Percentiles rank a stretch among this genome's conserved stretches.
Evolutionary conservation across 2,797 vertebrate species (phyloP).

Genomic region (Rhinophrynus dorsalis): DNA sequence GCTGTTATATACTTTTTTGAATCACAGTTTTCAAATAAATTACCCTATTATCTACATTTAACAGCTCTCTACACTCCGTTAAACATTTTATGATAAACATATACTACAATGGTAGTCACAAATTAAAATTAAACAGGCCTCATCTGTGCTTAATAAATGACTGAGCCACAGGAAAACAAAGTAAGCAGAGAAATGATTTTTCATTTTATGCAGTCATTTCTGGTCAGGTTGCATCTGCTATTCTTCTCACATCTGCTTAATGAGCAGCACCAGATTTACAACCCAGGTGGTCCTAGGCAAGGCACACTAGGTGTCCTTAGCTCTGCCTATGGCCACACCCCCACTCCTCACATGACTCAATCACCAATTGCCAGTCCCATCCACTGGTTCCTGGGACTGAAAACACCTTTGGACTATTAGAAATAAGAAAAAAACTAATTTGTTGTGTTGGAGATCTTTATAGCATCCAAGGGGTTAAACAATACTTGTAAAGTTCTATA

Average conservation of each 20-base stretch:
- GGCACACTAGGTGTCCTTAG: too few species aligned
- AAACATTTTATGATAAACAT: slow-evolving; percentile 60
- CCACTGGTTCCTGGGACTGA: too few species aligned
- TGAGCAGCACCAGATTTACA: too few species aligned
- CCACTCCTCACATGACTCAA: too few species aligned
- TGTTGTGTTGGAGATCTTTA: too few species aligned
- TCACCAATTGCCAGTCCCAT: too few species aligned
- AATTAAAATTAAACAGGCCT: slow-evolving; percentile 61
- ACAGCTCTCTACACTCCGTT: slow-evolving; percentile 59
- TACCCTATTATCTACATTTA: slow-evolving; percentile 63
- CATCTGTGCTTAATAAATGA: slow-evolving; percentile 67
- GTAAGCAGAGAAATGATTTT: slow-evolving; percentile 53
- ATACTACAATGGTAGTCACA: slow-evolving; percentile 49
- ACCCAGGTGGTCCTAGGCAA: too few species aligned
- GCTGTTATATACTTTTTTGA: slow-evolving; percentile 33
- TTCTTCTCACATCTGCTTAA: slow-evolving; percentile 11
- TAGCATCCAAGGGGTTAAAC: too few species aligned
- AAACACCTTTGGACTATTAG: too few species aligned
- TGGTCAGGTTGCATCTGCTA: slow-evolving; percentile 21
- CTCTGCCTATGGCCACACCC: too few species aligned
- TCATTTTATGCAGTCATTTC: slow-evolving; percentile 24
- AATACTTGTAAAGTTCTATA: too few species aligned
- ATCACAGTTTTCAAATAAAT: slow-evolving; percentile 55
- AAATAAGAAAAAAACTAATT: too few species aligned
- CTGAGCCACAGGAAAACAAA: slow-evolving; percentile 59